Conservation (phyloP, 2,888 invertebrate genomes). For the Stenurella melanura region DNA sequence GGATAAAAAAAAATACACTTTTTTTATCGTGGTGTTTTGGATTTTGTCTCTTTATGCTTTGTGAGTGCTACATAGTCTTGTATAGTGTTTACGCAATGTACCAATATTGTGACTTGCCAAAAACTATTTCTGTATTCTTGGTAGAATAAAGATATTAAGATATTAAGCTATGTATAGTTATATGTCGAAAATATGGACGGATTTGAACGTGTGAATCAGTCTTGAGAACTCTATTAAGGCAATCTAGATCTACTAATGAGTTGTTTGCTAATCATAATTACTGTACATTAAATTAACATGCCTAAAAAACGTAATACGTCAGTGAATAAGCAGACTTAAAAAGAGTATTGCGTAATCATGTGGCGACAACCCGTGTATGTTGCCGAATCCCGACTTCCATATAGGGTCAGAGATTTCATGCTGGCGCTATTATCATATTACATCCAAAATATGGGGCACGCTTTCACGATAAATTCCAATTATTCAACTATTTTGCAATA, state of each 20-base stretch:
- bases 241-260: slow-evolving; percentile 25
- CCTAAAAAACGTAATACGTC: slow-evolving; percentile 10
- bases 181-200: no score
- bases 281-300: slow-evolving; percentile 19
- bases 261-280: slow-evolving; percentile 18
- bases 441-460: slow-evolving; percentile 51
- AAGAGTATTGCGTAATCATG: slow-evolving; percentile 31
- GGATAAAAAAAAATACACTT: no score
- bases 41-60: no score
- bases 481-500: slow-evolving; percentile 49
- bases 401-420: slow-evolving; percentile 51
- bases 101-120: no score
- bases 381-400: slow-evolving; percentile 52
- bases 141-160: no score
- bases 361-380: slow-evolving; percentile 39
- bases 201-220: background rate
- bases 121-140: no score
- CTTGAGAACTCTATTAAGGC: slow-evolving; percentile 2
- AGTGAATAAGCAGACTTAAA: slow-evolving; percentile 37
- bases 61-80: no score
- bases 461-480: slow-evolving; percentile 50
- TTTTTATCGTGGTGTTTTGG: no score
- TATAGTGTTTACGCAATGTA: no score
- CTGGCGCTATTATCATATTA: slow-evolving; percentile 51
- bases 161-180: no score